phyloP scores from a whole-genome alignment of 2,797 vertebrate genomes.

The Myripristis murdjan region DNA sequence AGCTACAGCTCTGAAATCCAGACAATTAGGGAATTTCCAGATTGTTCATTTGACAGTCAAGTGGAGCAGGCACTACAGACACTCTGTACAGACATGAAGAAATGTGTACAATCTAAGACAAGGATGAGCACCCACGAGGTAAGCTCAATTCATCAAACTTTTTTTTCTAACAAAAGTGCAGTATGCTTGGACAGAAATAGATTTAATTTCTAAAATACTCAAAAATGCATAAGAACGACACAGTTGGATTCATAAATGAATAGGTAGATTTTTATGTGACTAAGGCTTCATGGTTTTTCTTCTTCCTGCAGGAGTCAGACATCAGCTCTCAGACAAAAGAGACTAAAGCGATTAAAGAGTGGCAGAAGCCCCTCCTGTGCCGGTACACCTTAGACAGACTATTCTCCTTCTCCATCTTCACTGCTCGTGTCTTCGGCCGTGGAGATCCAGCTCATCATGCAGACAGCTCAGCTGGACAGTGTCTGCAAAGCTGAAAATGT shows the following conservation, averaged over 20 bases:
- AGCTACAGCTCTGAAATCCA: conserved; percentile 67
- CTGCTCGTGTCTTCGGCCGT: conserved; percentile 81
- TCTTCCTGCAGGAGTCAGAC: conserved; percentile 24
- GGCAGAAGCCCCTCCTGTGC: conserved; percentile 48
- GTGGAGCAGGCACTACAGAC: conserved; percentile 39
- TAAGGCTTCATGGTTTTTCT: background rate
- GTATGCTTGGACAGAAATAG: background rate
- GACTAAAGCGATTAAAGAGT: fast-evolving
- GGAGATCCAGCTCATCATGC: conserved; percentile 72
- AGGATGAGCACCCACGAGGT: conserved; percentile 11
- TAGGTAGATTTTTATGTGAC: background rate
- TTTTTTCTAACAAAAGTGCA: background rate
- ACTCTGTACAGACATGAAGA: conserved; percentile 55
- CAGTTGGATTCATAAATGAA: too few species aligned
- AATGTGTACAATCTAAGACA: conserved; percentile 22
- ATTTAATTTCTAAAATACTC: background rate
- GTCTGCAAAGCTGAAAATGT: conserved; percentile 30
- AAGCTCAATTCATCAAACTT: background rate
- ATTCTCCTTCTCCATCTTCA: conserved; percentile 85
- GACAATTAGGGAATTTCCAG: conserved; percentile 34
- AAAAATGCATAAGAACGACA: too few species aligned
- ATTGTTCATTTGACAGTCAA: conserved; percentile 40
- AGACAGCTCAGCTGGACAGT: background rate
- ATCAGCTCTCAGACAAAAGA: fast-evolving
- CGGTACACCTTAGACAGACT: conserved; percentile 78